Base-by-base conservation (phyloP, 1,140 invertebrate species). In the Drosophila nikananu region DNA sequence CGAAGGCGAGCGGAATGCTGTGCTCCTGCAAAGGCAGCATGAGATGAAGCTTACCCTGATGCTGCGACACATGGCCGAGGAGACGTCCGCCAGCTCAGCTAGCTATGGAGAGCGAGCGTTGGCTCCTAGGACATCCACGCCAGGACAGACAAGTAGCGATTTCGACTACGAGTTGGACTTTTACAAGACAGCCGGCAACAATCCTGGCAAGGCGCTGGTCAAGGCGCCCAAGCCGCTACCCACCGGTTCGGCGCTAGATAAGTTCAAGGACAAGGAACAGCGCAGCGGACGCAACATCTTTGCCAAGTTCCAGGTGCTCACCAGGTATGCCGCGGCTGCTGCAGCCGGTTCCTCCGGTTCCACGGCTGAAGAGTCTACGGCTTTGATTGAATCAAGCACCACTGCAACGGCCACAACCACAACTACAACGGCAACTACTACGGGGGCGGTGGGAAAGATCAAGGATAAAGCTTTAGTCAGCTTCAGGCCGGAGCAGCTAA, bases 31-130 rank as follows among this genome's bases (percentile, higher is more conserved):
- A 67, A 94, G 94, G 19, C 94, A 95, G 78, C 94, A 95, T 58
- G 95, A 96, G 70, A 94, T 95, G 66, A 95, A 95, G 73, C 80
- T 95, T 4, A 94, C 95, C 63, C 81, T 95, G 2, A 94, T 95
- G 72, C 92, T 95, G 41, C 92, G 94, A 15, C 95, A 95, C 73
- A 91, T 95, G 51, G 94, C 94, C 4, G 94, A 95, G 41, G 95
- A 95, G 73, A 94, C 94, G 0, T 93, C 94, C 30, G 79, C 83
- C 46, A 93, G 89, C 46, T 93, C 93, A 7, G 83, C 83, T 12
- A 91, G 90, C 54, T 93, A 91, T 37, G 87, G 82, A 10, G 84
- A 91, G 5, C 81, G 83, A 7, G 81, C 86, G 8, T 23, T 80
- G 42, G 75, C 76, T 12, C 63, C 77, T 10, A 61, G 39, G n/a